phyloP scores from a whole-genome alignment of 2,888 invertebrate species.

The Chrysolina haemoptera region DNA sequence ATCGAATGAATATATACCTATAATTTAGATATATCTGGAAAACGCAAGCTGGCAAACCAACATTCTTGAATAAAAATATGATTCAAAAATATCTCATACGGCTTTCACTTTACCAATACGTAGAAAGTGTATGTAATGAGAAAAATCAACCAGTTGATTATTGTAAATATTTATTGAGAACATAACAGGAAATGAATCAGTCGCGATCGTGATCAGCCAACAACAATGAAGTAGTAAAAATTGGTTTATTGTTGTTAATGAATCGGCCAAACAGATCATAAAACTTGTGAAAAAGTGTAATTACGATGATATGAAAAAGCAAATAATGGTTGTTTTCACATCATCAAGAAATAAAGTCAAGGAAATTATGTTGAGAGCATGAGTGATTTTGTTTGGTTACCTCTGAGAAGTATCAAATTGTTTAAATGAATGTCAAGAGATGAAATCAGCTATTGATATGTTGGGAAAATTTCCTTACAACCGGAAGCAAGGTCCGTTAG shows the following conservation, averaged over 20 bases:
- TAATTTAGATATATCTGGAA: too few species aligned
- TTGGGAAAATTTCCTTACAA: too few species aligned
- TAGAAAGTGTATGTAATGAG: neutral
- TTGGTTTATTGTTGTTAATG: constrained; percentile 2
- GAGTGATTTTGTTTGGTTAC: too few species aligned
- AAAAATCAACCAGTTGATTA: neutral
- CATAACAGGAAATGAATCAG: neutral
- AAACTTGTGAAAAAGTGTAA: constrained; percentile 3
- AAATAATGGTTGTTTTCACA: neutral
- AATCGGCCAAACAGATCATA: neutral
- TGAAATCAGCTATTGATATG: too few species aligned
- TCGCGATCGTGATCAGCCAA: neutral
- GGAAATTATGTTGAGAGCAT: neutral
- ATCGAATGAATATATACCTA: too few species aligned
- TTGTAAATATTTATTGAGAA: neutral
- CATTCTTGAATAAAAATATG: neutral
- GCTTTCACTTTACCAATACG: neutral
- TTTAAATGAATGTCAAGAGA: too few species aligned
- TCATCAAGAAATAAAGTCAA: neutral
- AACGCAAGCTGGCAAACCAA: too few species aligned
- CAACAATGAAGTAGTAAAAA: constrained; percentile 10
- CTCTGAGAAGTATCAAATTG: too few species aligned
- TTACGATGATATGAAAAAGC: neutral
- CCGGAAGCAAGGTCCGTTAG: too few species aligned
- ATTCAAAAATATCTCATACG: neutral